Evolutionary conservation across 2,888 invertebrate genomes (phyloP).

Genomic region (Zhuqinia jingwanae): DNA sequence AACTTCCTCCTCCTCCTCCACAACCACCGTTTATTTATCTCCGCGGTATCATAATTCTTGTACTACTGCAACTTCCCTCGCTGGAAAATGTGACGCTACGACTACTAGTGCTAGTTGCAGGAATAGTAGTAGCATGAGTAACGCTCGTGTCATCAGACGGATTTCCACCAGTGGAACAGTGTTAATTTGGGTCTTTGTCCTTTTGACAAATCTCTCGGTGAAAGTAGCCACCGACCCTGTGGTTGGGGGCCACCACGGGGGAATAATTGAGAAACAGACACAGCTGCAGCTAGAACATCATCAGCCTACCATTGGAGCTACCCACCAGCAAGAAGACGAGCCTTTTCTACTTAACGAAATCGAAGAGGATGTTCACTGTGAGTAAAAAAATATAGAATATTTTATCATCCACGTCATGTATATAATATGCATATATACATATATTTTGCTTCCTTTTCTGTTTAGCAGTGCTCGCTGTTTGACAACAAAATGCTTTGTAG

Average conservation of each 20-base stretch:
- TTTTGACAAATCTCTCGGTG: slow-evolving; percentile 63
- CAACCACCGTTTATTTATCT: slow-evolving; percentile 46
- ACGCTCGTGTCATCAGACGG: slow-evolving; percentile 9
- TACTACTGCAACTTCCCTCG: background rate
- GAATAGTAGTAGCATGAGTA: background rate
- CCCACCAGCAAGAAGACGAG: slow-evolving; percentile 69
- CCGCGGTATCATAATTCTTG: slow-evolving; percentile 36
- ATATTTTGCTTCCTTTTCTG: background rate
- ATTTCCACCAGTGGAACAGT: slow-evolving; percentile 8
- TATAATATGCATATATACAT: no score
- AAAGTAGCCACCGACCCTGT: slow-evolving; percentile 56
- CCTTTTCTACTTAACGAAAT: slow-evolving; percentile 78
- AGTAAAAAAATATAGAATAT: slow-evolving; percentile 57
- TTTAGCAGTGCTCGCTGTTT: background rate
- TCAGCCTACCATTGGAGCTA: slow-evolving; percentile 31
- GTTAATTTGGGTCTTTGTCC: slow-evolving; percentile 65
- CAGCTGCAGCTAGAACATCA: slow-evolving; percentile 47
- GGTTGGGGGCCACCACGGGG: slow-evolving; percentile 66
- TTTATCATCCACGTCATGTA: background rate
- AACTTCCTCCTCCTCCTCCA: background rate
- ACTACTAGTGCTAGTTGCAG: background rate
- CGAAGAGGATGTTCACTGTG: slow-evolving; percentile 79
- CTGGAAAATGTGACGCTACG: background rate
- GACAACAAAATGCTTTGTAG: background rate
- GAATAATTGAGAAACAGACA: slow-evolving; percentile 58